Evolutionary conservation across 2,888 invertebrate genomes (phyloP), one percentile per base, ranked within the genome.

Genomic region (Drosophila rubida): DNA sequence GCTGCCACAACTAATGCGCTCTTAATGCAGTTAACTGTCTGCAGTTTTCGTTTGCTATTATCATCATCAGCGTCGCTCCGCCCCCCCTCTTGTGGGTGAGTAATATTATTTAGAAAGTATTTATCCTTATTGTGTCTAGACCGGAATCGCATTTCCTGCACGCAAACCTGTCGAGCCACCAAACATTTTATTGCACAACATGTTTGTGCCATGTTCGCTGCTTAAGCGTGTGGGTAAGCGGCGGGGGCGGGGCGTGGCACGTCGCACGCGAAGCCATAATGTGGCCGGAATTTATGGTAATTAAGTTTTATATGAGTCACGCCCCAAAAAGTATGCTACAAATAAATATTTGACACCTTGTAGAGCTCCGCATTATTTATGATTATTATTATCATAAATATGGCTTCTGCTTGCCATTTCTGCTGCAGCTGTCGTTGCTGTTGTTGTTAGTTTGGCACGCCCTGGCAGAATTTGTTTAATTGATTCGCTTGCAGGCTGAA

Each of bases 121-220:
- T 58, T 54, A 55, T 59, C 49, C 68, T 59, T 68, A 70, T 71
- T 63, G 60, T 70, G 87, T 87, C 82, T 87, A 85, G 84, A 86
- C 87, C 66, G 76, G 76, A 83, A 54, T 30, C 60, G 73, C 78
- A 75, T 76, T 80, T 80, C 75, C 84, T 69, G 60, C 87, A 86
- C 78, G 88, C 88, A 66, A 73, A 39, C 69, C 61, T 67, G 64
- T 44, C 69, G 51, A 50, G 46, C 55, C 19, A 44, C 30, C 6
- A 46, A 32, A 32, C n/a, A 72, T 54, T 72, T 72, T 75, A 72
- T 72, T 63, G 72, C 75, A 62, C 53, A 57, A 61, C 69, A 55
- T 74, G 69, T 61, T 48, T 53, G 19, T 49, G 22, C 22, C 16
- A 16, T 9, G 39, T 51, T 60, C 22, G 13, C 32, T 32, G 11